phyloP scores from a whole-genome alignment of 2,113 vertebrate species.

The Panthera tigris region DNA sequence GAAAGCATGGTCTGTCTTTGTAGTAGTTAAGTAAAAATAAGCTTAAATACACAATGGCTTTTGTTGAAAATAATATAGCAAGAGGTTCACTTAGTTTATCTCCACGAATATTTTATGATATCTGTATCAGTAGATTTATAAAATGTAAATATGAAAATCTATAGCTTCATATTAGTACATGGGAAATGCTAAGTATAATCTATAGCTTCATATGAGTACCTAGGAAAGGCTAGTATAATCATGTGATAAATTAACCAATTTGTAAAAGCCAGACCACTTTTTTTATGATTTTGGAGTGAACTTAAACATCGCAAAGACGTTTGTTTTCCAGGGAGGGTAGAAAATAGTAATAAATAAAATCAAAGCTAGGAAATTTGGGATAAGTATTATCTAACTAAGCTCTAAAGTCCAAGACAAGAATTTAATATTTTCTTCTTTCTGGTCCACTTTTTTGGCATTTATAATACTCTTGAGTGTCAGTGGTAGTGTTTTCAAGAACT shows the following conservation, averaged over 20 bases:
- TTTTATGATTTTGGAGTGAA: constrained; percentile 32
- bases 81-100: not conserved
- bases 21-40: not conserved
- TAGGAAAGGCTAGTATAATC: not conserved
- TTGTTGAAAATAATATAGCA: constrained; percentile 1
- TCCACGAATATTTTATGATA: constrained; percentile 5
- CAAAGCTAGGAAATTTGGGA: not conserved
- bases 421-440: constrained; percentile 47
- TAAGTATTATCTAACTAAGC: constrained; percentile 3
- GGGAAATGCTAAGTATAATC: not conserved
- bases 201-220: not conserved
- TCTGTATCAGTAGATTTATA: not conserved
- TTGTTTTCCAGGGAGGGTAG: not conserved
- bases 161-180: not conserved
- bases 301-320: not conserved
- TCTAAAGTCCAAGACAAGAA: constrained; percentile 37
- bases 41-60: not conserved
- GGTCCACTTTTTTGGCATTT: constrained; percentile 15
- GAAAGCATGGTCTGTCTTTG: not conserved
- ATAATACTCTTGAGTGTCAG: not conserved
- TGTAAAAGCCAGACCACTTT: not conserved
- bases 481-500: constrained; percentile 22
- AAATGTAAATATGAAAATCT: constrained; percentile 24
- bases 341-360: constrained; percentile 40
- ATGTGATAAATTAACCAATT: not conserved